Conservation (phyloP, 2,888 invertebrate genomes). For the Sympetrum striolatum region DNA sequence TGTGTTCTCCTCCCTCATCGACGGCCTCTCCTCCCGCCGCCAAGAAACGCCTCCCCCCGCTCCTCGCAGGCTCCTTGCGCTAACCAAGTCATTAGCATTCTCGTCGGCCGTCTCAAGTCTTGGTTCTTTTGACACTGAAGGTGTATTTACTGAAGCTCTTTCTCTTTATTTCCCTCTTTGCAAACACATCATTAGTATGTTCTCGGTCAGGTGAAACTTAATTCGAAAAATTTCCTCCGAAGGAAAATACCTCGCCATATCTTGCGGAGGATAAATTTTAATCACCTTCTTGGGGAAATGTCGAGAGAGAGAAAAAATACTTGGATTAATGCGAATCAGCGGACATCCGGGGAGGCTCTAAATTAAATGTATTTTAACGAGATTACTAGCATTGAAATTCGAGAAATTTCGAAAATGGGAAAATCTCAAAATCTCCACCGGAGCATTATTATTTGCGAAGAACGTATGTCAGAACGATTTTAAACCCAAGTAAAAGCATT, state of each 20-base stretch:
- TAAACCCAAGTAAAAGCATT: too few relatives aligned
- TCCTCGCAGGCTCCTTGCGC: conserved; percentile 22
- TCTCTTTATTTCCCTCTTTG: conserved; percentile 8
- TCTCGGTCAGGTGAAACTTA: conserved; percentile 6
- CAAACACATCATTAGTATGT: conserved; percentile 42
- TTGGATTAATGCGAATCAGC: too few relatives aligned
- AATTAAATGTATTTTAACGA: too few relatives aligned
- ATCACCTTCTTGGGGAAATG: neutral
- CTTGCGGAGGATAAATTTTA: neutral
- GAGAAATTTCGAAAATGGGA: too few relatives aligned
- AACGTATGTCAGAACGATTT: too few relatives aligned
- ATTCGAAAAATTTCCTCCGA: neutral
- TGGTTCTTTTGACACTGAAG: conserved; percentile 33
- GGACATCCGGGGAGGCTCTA: too few relatives aligned
- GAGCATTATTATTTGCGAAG: too few relatives aligned
- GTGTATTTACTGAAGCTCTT: conserved; percentile 35
- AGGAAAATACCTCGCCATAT: neutral
- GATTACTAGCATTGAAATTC: too few relatives aligned
- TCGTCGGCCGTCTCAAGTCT: conserved; percentile 34
- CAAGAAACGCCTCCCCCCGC: neutral
- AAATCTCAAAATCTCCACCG: too few relatives aligned
- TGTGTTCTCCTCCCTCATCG: neutral
- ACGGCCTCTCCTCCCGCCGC: neutral
- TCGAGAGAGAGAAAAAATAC: too few relatives aligned
- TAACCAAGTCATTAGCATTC: conserved; percentile 44